A percentile compares a stretch with the other conserved stretches of the same genome.
These are phyloP conservation scores for Corythornis leucogaster DNA, from an alignment of 2,797 vertebrate genomes.

Conservation along the genomic window DNA sequence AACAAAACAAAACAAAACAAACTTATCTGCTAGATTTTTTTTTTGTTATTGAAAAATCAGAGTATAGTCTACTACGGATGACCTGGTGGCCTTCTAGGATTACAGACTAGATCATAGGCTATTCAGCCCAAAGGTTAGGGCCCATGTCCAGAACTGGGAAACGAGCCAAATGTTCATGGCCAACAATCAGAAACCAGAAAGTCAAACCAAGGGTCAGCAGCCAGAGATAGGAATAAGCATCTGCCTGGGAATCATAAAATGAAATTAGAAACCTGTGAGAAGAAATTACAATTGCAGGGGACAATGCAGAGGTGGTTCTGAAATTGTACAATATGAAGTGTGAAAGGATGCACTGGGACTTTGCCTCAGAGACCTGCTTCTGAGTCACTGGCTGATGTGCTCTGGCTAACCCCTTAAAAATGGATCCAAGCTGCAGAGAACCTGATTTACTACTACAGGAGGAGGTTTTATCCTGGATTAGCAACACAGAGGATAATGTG, in stretches of 20 bases:
- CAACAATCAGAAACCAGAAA: slow-evolving; percentile 46
- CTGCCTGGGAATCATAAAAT: neutral
- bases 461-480: neutral
- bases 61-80: slow-evolving; percentile 27
- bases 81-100: slow-evolving; percentile 39
- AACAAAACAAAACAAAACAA: neutral
- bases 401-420: neutral
- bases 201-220: slow-evolving; percentile 52
- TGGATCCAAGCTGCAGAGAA: neutral
- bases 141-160: slow-evolving; percentile 30
- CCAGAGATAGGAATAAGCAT: slow-evolving; percentile 11
- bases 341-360: rapidly evolving
- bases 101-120: slow-evolving; percentile 28
- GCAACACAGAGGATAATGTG: neutral
- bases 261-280: slow-evolving; percentile 31
- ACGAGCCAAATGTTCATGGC: neutral
- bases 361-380: neutral
- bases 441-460: neutral
- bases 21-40: neutral
- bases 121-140: slow-evolving; percentile 61
- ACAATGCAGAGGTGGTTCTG: neutral
- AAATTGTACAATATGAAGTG: neutral
- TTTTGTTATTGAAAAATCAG: slow-evolving; percentile 6
- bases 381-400: neutral
- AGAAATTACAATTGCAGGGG: neutral